These are phyloP conservation scores for Trichopria drosophilae DNA, from an alignment of 2,888 invertebrate genomes.

Conservation along the genomic window DNA sequence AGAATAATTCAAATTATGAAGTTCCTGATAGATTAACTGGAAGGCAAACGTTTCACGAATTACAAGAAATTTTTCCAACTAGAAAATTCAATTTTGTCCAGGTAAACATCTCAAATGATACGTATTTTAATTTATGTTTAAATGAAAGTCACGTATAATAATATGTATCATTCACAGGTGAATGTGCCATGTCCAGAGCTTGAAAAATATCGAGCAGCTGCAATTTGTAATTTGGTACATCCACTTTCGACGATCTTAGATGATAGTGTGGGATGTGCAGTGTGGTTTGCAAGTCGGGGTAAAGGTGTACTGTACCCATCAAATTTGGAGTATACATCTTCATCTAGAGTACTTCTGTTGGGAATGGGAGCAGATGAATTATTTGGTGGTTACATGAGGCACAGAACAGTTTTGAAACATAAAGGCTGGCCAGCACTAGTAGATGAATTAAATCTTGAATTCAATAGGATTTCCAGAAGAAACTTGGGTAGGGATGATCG, in stretches of 20 bases:
- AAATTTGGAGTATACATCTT: slow-evolving; percentile 60
- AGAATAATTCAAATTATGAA: slow-evolving; percentile 59
- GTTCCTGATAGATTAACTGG: slow-evolving; percentile 88
- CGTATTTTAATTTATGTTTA: not conserved
- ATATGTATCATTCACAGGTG: slow-evolving; percentile 57
- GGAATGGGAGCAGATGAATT: slow-evolving; percentile 98
- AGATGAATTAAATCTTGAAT: slow-evolving; percentile 69
- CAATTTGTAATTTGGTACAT: slow-evolving; percentile 77
- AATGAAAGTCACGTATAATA: not conserved
- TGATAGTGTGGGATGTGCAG: slow-evolving; percentile 93
- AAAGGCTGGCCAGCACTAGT: slow-evolving; percentile 62
- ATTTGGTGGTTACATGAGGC: slow-evolving; percentile 91
- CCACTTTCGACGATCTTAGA: slow-evolving; percentile 89
- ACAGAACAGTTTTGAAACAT: slow-evolving; percentile 72
- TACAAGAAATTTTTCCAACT: slow-evolving; percentile 68
- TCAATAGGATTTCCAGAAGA: slow-evolving; percentile 82
- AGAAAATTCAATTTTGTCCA: slow-evolving; percentile 84
- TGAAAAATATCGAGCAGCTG: slow-evolving; percentile 60
- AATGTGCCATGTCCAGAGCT: slow-evolving; percentile 74
- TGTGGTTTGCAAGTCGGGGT: slow-evolving; percentile 93
- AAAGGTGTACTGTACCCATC: slow-evolving; percentile 57
- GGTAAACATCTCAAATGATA: slow-evolving; percentile 51
- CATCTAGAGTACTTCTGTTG: slow-evolving; percentile 74
- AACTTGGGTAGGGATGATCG: slow-evolving; percentile 96
- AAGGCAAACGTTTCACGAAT: slow-evolving; percentile 68